These are phyloP conservation scores for Agrochola lota DNA, from an alignment of 2,888 invertebrate genomes.

Conservation along the genomic window DNA sequence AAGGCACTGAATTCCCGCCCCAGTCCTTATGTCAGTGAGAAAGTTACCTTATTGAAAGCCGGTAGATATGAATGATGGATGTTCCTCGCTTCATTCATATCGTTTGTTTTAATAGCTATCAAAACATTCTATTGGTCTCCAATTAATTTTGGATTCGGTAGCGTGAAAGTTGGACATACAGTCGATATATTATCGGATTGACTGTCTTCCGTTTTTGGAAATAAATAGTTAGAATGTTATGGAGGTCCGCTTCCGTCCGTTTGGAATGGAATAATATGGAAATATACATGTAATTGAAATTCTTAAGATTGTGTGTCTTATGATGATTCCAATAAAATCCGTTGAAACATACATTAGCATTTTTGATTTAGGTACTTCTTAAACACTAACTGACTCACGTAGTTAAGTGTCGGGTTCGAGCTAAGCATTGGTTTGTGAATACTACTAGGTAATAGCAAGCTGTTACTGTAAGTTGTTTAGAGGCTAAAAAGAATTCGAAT, in stretches of 20 bases:
- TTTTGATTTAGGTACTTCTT: neutral
- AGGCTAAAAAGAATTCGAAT: neutral
- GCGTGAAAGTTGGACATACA: constrained; percentile 61
- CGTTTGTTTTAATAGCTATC: constrained; percentile 70
- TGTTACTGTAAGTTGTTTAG: neutral
- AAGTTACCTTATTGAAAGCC: constrained; percentile 60
- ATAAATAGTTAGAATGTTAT: constrained; percentile 23
- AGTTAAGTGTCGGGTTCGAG: neutral
- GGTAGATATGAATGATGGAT: constrained; percentile 78
- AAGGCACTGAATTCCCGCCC: constrained; percentile 29
- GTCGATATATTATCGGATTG: constrained; percentile 58
- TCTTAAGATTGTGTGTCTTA: neutral
- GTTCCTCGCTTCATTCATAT: constrained; percentile 57
- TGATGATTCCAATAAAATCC: neutral
- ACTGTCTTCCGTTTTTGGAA: constrained; percentile 43
- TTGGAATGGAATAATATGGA: neutral
- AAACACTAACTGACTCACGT: neutral
- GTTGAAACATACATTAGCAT: neutral
- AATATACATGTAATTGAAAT: constrained; percentile 5
- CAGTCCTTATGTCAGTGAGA: constrained; percentile 43
- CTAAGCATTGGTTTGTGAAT: neutral
- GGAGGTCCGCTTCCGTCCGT: constrained; percentile 7
- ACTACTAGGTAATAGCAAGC: neutral
- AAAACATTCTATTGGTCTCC: constrained; percentile 68
- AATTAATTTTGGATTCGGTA: constrained; percentile 68